Percentiles rank a stretch among this genome's conserved stretches.
These are phyloP conservation scores for Prunella himalayana DNA, from an alignment of 2,113 vertebrate genomes.

Conservation along the genomic window DNA sequence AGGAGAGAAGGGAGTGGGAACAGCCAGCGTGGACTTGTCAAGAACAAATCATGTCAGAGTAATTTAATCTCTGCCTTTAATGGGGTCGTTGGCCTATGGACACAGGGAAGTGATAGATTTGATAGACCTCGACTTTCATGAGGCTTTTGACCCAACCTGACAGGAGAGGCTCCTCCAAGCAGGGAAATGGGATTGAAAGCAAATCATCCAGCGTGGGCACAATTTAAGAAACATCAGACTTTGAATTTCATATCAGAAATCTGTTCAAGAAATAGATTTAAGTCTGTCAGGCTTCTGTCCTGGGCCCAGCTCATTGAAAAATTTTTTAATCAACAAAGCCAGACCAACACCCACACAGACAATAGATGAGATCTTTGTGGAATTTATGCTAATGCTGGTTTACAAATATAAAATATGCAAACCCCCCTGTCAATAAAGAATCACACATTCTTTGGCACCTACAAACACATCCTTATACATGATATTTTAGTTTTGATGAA, in stretches of 20 bases:
- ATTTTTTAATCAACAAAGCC: background rate
- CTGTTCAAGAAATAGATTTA: background rate
- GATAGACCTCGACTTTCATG: conserved; percentile 11
- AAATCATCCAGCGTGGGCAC: background rate
- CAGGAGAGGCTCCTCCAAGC: background rate
- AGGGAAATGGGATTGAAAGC: background rate
- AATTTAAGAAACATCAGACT: background rate
- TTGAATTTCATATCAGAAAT: background rate
- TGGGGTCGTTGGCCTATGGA: conserved; percentile 35
- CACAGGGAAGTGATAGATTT: conserved; percentile 1
- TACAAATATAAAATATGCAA: background rate
- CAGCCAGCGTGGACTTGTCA: background rate
- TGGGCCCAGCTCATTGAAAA: background rate
- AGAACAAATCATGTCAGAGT: conserved; percentile 25
- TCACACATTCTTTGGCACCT: background rate
- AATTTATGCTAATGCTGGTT: background rate
- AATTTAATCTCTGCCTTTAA: conserved; percentile 41
- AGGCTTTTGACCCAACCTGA: conserved; percentile 28
- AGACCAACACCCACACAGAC: background rate
- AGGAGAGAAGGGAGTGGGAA: background rate
- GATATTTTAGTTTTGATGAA: background rate
- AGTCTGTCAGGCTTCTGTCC: background rate
- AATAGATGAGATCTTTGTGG: background rate
- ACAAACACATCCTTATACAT: background rate
- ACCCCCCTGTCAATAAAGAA: background rate